Percentiles rank a stretch among this genome's conserved stretches.
Evolutionary conservation across 2,888 invertebrate genomes (phyloP).

Genomic region (Cremastinae sp.): DNA sequence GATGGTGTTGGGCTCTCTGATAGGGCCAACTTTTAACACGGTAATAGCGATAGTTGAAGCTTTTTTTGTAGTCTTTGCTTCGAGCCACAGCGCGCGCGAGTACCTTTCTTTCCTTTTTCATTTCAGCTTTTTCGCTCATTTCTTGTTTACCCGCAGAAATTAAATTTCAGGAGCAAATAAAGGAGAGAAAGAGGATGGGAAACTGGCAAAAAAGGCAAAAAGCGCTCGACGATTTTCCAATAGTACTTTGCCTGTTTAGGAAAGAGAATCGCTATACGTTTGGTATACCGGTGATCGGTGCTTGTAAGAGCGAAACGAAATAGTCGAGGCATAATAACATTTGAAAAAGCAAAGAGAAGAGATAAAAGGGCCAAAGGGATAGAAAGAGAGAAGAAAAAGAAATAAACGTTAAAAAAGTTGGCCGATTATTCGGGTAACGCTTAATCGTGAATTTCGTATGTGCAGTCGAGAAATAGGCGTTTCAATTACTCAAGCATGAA

Average conservation of each 20-base stretch:
- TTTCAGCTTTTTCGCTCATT: background rate
- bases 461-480: slow-evolving; percentile 10
- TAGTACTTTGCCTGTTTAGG: slow-evolving; percentile 1
- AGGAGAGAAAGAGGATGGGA: background rate
- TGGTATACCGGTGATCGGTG: no score
- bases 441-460: slow-evolving; percentile 3
- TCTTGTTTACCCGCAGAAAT: slow-evolving; percentile 14
- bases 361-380: no score
- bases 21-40: slow-evolving; percentile 38
- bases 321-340: background rate
- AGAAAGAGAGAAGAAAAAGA: no score
- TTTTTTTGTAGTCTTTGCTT: background rate
- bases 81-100: background rate
- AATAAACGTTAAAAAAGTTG: slow-evolving; percentile 27
- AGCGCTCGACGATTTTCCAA: slow-evolving; percentile 23
- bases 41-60: slow-evolving; percentile 15
- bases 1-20: slow-evolving; percentile 24
- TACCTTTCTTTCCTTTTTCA: slow-evolving; percentile 2
- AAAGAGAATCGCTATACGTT: slow-evolving; percentile 13
- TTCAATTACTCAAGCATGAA: background rate
- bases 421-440: slow-evolving; percentile 14
- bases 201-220: background rate
- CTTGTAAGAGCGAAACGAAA: background rate
- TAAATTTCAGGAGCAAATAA: slow-evolving; percentile 8
- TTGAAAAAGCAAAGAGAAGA: slow-evolving; percentile 5